phyloP scores from a whole-genome alignment of 2,888 invertebrate genomes.

The Drosophila yooni region DNA sequence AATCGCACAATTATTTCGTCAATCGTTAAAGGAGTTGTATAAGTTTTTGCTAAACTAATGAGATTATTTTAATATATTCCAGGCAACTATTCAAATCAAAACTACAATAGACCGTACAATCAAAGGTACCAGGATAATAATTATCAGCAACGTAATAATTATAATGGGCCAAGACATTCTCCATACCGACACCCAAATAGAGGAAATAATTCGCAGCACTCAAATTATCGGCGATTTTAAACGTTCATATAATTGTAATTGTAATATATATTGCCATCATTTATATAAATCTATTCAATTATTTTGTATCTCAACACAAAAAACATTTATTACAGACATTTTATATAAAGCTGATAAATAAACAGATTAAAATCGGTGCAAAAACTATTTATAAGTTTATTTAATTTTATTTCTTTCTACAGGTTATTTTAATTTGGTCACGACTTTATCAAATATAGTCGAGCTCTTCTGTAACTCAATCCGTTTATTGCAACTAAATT shows the following conservation, averaged over 20 bases:
- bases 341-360: constrained; percentile 2
- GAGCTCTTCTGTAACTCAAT: neutral
- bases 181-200: constrained; percentile 33
- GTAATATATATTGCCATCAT: neutral
- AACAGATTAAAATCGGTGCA: neutral
- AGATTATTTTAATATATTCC: constrained; percentile 4
- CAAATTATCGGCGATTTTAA: constrained; percentile 54
- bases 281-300: constrained; percentile 1
- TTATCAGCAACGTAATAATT: constrained; percentile 37
- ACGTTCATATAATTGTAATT: neutral
- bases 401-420: neutral
- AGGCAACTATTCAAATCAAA: constrained; percentile 42
- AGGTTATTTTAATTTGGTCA: neutral
- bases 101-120: constrained; percentile 40
- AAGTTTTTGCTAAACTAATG: neutral
- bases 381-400: neutral
- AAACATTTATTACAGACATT: neutral
- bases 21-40: no score
- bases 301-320: neutral
- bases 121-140: constrained; percentile 41
- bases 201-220: constrained; percentile 41
- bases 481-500: neutral
- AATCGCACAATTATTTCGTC: neutral
- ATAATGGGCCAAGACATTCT: constrained; percentile 34
- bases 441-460: neutral